Evolutionary conservation across 2,113 vertebrate genomes (phyloP), one percentile per base, ranked within the genome.

Genomic region (Phaetusa simplex): DNA sequence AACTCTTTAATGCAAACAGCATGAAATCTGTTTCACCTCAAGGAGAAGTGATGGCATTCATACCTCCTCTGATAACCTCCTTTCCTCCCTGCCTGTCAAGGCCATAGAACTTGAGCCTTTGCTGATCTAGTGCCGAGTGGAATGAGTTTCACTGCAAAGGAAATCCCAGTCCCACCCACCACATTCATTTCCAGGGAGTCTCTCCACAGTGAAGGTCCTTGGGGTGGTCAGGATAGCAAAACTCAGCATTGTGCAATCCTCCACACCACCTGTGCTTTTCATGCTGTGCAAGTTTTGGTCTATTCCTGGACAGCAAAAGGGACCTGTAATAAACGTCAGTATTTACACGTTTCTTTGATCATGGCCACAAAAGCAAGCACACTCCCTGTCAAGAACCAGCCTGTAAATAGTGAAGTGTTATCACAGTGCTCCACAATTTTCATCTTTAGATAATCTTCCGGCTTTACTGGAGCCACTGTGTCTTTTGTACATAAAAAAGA

Each of bases 221-320:
- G 2, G n/a, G 15, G 17, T 36, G 42, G 12, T 18, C 8, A 45
- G 56, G 42, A 23, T 4, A 29, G 9, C 36, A 86, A 66, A 91
- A 45, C 32, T 24, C 59, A 61, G 5, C 11, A 0, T 8, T 45
- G 40, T 20, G 17, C 11, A 1, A 1, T 1, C 16, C 18, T 43
- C 42, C 22, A n/a, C 1, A 13, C 7, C 71, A 36, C 38, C 26
- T 7, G 26, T 30, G 34, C 20, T 49, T 84, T 65, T 66, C 12
- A 4, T 27, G 49, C 14, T 47, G 8, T 29, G 19, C 52, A 32
- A 86, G 21, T 13, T 22, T 88, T 22, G 14, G 13, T 83, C 62
- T 66, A 17, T 66, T 93, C 88, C 92, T 93, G 82, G 62, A 82
- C 21, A 93, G 79, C 64, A 90, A 53, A 82, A 91, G 36, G 42